Evolutionary conservation across 2,113 vertebrate species (phyloP).

Genomic region (Engraulis encrasicolus): DNA sequence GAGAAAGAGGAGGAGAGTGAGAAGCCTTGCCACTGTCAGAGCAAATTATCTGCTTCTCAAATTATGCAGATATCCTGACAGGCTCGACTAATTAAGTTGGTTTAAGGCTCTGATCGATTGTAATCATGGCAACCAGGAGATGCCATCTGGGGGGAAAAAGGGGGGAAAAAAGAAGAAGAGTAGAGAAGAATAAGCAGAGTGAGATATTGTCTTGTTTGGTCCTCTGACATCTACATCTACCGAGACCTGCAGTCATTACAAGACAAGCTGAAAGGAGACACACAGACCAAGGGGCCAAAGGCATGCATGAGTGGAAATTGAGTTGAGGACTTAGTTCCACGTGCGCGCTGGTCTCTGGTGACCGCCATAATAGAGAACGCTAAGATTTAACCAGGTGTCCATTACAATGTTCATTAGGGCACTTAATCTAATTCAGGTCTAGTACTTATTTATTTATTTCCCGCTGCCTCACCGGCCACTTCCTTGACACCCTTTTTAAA

Average conservation of each 20-base stretch:
- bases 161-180: slow-evolving; percentile 1
- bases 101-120: slow-evolving; percentile 51
- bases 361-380: slow-evolving; percentile 59
- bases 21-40: slow-evolving; percentile 25
- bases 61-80: slow-evolving; percentile 48
- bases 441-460: slow-evolving; percentile 27
- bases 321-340: slow-evolving; percentile 46
- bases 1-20: not conserved
- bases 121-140: slow-evolving; percentile 40
- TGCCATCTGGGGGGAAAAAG: slow-evolving; percentile 22
- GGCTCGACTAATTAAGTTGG: slow-evolving; percentile 52
- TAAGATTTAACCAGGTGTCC: slow-evolving; percentile 61
- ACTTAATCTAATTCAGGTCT: slow-evolving; percentile 58
- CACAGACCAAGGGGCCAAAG: not conserved
- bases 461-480: slow-evolving; percentile 28
- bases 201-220: slow-evolving; percentile 26
- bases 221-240: slow-evolving; percentile 30
- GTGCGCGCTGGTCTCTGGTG: slow-evolving; percentile 51
- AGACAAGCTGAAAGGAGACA: not conserved
- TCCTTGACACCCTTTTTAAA: slow-evolving; percentile 43
- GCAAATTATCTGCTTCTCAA: slow-evolving; percentile 50
- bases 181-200: slow-evolving; percentile 16
- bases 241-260: slow-evolving; percentile 48
- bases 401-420: slow-evolving; percentile 61
- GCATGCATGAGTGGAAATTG: slow-evolving; percentile 47